Base-by-base conservation (phyloP, 2,797 vertebrate genomes). In the Loris lydekkerianus region DNA sequence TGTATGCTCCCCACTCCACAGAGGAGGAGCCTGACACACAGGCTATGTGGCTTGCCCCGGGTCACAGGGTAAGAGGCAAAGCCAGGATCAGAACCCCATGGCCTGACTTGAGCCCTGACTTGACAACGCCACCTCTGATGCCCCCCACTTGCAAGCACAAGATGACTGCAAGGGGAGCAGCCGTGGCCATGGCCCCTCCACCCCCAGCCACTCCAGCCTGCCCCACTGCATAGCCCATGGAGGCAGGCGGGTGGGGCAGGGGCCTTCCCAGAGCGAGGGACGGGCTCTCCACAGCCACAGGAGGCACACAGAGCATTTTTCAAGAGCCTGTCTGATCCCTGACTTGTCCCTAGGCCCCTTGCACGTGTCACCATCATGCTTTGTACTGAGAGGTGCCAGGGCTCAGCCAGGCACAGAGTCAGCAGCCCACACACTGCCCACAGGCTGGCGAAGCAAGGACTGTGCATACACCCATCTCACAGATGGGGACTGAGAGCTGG, bases 141-240 rank as follows among this genome's bases (percentile, higher is more conserved):
- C 14, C 65, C 81, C 58, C 11, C 8, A 1, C 29, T 9, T 18
- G 0, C 9, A 4, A 81, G 49, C 10, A 1, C 7, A 23, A 31
- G 31, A 14, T 0, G n/a, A 17, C 27, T 31, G 9, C 20, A 20
- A 25, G 31, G 46, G 40, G 23, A 23, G 31, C 14, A 0, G 17
- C 17, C 4, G 2, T 18, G 40, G 67, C 31, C 25, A 6, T 27
- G 29, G 34, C 4, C 23, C 80, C 37, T 29, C 25, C 70, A 7
- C 17, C 15, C 4, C 63, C 18, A 3, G 23, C 40, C 34, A 14
- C 21, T 2, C 58, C 7, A 31, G 20, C 63, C 11, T 53, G 34
- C 53, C 72, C 11, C 60, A 9, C 10, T 4, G 34, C 29, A 40
- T 15, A 69, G 63, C 76, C 60, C 1, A 1, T 2, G 21, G 46